Percentiles rank a stretch among this genome's conserved stretches.
phyloP scores from a whole-genome alignment of 2,888 invertebrate species.

The Siphlonurus alternatus region DNA sequence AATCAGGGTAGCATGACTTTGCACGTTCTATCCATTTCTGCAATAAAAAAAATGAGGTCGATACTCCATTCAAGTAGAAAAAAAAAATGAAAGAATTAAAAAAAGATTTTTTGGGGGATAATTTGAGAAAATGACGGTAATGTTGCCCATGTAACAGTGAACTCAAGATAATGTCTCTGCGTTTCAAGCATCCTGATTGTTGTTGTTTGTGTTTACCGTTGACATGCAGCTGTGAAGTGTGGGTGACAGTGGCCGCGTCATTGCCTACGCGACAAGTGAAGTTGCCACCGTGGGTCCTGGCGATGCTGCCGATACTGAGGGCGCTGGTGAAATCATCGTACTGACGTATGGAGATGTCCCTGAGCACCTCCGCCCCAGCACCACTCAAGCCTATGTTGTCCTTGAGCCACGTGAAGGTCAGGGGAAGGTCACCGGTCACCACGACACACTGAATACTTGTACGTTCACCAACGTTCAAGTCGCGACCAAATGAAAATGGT shows the following conservation, averaged over 20 bases:
- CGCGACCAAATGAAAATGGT: constrained; percentile 44
- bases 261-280: constrained; percentile 41
- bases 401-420: constrained; percentile 44
- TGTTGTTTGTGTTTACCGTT: constrained; percentile 26
- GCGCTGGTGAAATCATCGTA: constrained; percentile 42
- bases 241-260: constrained; percentile 37
- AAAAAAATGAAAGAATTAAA: too few species aligned
- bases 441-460: constrained; percentile 41
- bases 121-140: too few species aligned
- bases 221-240: constrained; percentile 39
- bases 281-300: constrained; percentile 38
- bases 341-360: constrained; percentile 35
- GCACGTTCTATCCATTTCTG: too few species aligned
- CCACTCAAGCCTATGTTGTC: constrained; percentile 26
- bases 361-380: constrained; percentile 16
- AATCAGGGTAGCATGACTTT: too few species aligned
- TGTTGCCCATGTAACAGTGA: too few species aligned
- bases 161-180: too few species aligned
- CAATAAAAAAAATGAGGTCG: too few species aligned
- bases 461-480: constrained; percentile 40
- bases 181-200: neutral
- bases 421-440: constrained; percentile 43
- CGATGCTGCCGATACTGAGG: constrained; percentile 38
- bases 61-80: too few species aligned
- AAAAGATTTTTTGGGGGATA: too few species aligned